phyloP scores from a whole-genome alignment of 2,113 vertebrate genomes.

The Semicossyphus pulcher region DNA sequence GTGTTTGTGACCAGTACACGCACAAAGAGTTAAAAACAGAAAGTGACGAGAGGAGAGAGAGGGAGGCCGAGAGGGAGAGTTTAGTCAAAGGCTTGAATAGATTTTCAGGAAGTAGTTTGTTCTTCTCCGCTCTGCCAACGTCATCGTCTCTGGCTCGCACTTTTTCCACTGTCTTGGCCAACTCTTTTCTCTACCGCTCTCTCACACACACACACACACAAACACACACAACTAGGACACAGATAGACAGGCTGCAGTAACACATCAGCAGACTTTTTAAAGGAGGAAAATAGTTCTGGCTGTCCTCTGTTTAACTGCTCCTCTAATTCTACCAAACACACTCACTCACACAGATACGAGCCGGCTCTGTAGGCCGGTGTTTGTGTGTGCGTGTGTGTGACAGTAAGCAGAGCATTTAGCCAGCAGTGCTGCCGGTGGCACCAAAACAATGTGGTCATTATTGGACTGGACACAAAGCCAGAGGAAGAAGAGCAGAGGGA shows the following conservation, averaged over 20 bases:
- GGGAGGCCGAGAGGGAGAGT: slow-evolving; percentile 7
- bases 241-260: slow-evolving; percentile 3
- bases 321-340: background rate
- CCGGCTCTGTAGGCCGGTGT: slow-evolving; percentile 7
- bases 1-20: too few relatives aligned
- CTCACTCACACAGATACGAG: background rate
- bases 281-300: background rate
- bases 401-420: slow-evolving; percentile 27
- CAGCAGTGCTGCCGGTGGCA: slow-evolving; percentile 49
- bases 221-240: background rate
- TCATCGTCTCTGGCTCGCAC: slow-evolving; percentile 67
- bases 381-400: slow-evolving; percentile 11
- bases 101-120: slow-evolving; percentile 72
- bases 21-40: slow-evolving; percentile 2
- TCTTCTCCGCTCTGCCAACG: slow-evolving; percentile 66
- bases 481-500: slow-evolving; percentile 1
- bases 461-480: slow-evolving; percentile 45
- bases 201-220: slow-evolving; percentile 20
- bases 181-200: slow-evolving; percentile 32
- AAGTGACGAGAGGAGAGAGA: background rate
- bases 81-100: slow-evolving; percentile 57
- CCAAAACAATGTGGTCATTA: slow-evolving; percentile 54
- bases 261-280: slow-evolving; percentile 12
- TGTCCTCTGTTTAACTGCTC: background rate
- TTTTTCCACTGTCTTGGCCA: slow-evolving; percentile 73